These are phyloP conservation scores for Lithophane leautieri DNA, from an alignment of 2,888 invertebrate species.

Conservation along the genomic window DNA sequence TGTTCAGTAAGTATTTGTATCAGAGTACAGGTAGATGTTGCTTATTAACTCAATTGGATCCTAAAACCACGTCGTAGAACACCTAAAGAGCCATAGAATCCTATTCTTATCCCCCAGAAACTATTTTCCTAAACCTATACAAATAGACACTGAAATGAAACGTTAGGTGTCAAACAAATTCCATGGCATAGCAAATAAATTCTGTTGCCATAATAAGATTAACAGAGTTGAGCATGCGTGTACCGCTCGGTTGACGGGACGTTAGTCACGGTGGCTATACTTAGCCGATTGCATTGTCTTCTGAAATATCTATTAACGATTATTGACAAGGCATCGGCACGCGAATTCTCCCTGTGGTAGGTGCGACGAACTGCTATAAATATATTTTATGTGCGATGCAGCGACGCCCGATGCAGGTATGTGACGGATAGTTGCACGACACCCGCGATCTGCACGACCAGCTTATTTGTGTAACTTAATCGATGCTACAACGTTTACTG, in stretches of 20 bases:
- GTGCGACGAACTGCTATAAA: conserved; percentile 90
- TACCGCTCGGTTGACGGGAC: conserved; percentile 79
- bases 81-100: conserved; percentile 25
- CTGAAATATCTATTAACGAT: conserved; percentile 90
- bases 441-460: conserved; percentile 42
- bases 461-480: conserved; percentile 61
- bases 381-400: conserved; percentile 86
- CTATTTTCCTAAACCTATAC: conserved; percentile 61
- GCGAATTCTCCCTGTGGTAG: conserved; percentile 88
- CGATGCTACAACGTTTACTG: conserved; percentile 22
- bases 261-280: conserved; percentile 88
- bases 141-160: conserved; percentile 76
- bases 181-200: conserved; percentile 87
- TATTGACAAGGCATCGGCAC: conserved; percentile 90
- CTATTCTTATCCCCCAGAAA: conserved; percentile 55
- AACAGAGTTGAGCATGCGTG: conserved; percentile 84
- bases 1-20: neutral
- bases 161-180: conserved; percentile 84
- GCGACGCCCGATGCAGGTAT: conserved; percentile 77
- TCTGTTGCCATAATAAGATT: conserved; percentile 88
- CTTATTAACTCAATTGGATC: conserved; percentile 4
- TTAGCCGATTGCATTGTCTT: conserved; percentile 90
- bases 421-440: conserved; percentile 70
- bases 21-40: neutral
- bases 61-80: conserved; percentile 6